Evolutionary conservation across 2,113 vertebrate genomes (phyloP).

Genomic region (Glaucidium brasilianum): DNA sequence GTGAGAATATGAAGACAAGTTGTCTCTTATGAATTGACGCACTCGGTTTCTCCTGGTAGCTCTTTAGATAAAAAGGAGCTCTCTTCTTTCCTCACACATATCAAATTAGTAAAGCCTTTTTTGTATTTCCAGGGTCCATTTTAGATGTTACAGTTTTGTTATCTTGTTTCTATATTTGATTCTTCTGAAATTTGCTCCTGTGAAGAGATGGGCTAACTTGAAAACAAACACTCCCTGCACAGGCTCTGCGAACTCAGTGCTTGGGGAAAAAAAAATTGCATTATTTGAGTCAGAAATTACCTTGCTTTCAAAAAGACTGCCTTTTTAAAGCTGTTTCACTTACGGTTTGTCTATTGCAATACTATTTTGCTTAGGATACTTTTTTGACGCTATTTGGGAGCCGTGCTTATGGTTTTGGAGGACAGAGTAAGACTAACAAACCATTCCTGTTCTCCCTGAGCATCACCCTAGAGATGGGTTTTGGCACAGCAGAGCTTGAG

Average conservation of each 20-base stretch:
- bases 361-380: neutral
- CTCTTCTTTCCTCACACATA: conserved; percentile 9
- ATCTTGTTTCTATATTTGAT: neutral
- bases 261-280: neutral
- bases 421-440: neutral
- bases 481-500: neutral
- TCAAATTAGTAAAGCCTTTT: conserved; percentile 28
- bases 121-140: neutral
- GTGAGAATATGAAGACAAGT: conserved; percentile 40
- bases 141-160: neutral
- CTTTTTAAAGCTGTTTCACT: neutral
- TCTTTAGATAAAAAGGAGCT: conserved; percentile 42
- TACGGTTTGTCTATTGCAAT: neutral
- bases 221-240: neutral
- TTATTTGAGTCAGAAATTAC: neutral
- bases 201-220: neutral
- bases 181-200: neutral
- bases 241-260: neutral
- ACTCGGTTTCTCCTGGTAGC: neutral
- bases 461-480: neutral
- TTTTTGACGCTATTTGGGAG: neutral
- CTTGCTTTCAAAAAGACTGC: neutral
- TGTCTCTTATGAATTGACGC: conserved; percentile 38
- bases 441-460: neutral
- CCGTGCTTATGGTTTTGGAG: neutral